phyloP scores from a whole-genome alignment of 2,113 vertebrate species.

The Carollia perspicillata region DNA sequence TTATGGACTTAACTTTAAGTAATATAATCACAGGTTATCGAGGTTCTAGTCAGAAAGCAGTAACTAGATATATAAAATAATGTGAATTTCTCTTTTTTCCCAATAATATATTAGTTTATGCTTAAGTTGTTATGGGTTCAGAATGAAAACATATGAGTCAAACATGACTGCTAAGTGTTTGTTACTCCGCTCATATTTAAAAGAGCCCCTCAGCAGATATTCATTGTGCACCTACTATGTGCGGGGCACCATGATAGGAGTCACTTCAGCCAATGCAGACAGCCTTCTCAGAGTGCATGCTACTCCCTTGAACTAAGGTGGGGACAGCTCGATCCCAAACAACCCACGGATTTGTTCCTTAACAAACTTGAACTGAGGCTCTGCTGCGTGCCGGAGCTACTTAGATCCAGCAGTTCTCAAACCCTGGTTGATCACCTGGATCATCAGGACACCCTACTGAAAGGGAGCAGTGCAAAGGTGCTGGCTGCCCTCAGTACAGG shows the following conservation, averaged over 20 bases:
- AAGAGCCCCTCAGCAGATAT: background rate
- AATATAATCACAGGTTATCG: background rate
- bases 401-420: background rate
- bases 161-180: background rate
- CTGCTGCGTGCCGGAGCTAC: no score
- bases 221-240: background rate
- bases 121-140: background rate
- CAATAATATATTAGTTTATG: background rate
- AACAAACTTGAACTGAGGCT: background rate
- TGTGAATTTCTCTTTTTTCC: background rate
- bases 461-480: background rate
- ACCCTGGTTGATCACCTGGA: background rate
- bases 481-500: background rate
- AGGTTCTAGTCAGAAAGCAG: background rate
- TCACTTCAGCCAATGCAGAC: background rate
- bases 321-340: background rate
- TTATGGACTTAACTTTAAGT: background rate
- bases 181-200: background rate
- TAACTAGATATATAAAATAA: background rate
- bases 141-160: background rate
- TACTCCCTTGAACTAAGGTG: background rate
- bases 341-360: background rate
- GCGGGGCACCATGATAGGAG: no score
- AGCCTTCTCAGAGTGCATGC: background rate
- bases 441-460: background rate